phyloP scores from a whole-genome alignment of 2,888 invertebrate genomes.

The Drosophila leonis region DNA sequence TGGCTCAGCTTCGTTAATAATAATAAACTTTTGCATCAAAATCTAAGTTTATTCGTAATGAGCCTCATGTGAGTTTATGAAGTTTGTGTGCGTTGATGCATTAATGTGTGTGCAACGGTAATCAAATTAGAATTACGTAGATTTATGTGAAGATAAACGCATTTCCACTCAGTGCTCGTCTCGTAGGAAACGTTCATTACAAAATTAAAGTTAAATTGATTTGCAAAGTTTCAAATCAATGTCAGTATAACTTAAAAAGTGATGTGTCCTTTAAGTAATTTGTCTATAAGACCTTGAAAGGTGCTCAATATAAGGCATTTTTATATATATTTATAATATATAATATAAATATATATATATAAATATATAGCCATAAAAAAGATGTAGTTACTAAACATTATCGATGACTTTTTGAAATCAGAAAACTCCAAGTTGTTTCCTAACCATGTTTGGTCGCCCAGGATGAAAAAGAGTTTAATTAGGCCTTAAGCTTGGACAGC shows the following conservation, averaged over 20 bases:
- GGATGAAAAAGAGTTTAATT: conserved; percentile 8
- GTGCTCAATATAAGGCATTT: no score
- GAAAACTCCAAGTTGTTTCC: no score
- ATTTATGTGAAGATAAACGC: conserved; percentile 4
- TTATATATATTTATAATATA: no score
- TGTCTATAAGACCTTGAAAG: no score
- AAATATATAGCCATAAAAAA: no score
- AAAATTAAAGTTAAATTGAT: not conserved
- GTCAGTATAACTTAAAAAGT: not conserved
- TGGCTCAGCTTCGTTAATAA: not conserved
- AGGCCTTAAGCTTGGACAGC: not conserved
- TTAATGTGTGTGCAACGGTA: conserved; percentile 20
- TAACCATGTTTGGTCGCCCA: no score
- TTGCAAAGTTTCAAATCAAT: not conserved
- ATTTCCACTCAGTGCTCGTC: conserved; percentile 14
- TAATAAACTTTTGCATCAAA: conserved; percentile 12
- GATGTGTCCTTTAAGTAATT: no score
- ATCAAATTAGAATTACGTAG: conserved; percentile 51
- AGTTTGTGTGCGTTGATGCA: not conserved
- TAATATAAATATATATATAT: no score
- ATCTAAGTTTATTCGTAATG: conserved; percentile 23
- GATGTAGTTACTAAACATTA: no score
- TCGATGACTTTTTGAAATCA: no score
- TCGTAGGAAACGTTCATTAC: conserved; percentile 58
- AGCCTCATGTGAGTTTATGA: conserved; percentile 11